Conservation (phyloP, 2,797 vertebrate species). For the Zalophus californianus region DNA sequence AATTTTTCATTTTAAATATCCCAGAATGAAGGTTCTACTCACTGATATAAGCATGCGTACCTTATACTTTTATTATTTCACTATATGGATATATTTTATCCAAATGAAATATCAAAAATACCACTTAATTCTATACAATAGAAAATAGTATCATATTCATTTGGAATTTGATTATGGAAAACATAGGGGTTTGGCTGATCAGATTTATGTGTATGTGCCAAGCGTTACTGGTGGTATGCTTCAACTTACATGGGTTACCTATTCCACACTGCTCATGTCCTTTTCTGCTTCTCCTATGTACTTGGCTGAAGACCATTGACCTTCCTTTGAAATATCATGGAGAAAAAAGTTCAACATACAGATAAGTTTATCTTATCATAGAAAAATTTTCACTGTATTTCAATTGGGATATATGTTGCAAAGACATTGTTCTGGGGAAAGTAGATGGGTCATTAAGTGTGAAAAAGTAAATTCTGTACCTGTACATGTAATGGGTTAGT, state of each 20-base stretch:
- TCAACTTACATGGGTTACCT: background rate
- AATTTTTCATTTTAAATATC: conserved; percentile 15
- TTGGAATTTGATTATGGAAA: background rate
- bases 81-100: background rate
- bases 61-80: background rate
- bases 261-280: background rate
- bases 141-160: background rate
- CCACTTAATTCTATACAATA: background rate
- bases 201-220: background rate
- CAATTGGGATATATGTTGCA: background rate
- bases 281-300: background rate
- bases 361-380: background rate
- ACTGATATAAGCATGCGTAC: background rate
- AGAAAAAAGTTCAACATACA: background rate
- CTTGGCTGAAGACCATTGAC: background rate
- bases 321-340: background rate
- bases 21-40: background rate
- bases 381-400: background rate
- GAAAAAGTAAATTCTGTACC: background rate
- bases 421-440: background rate
- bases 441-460: background rate
- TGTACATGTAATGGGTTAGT: background rate
- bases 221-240: background rate
- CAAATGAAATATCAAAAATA: background rate
- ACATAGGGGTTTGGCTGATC: background rate